Base-by-base conservation (phyloP, 2,888 invertebrate species). In the Calliopum simillimum region DNA sequence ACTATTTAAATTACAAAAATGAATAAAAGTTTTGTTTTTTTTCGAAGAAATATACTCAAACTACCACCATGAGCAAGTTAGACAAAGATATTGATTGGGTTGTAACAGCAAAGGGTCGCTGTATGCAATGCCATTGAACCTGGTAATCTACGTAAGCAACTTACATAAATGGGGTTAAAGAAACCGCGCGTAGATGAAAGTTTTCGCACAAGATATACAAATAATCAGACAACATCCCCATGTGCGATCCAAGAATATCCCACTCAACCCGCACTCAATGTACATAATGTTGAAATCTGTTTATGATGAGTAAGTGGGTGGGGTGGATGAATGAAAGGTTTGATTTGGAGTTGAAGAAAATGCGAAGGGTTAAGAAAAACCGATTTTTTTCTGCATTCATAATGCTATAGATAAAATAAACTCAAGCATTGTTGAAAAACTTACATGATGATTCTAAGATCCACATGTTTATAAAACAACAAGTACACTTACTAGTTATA, bases 1-100 rank as follows among this genome's bases (percentile, higher is more conserved):
- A 49, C 63, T 63, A 49, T 21, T 63, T 63, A 63, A 63, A 63
- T 33, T 63, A 63, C 19, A 41, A 63, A 63, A 63, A 49, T 19
- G 12, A 25, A 47, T 23, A 44, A 43, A 46, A 23, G 21, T 13
- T 6, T 8, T 4, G 21, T 13, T 6, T 8, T 4, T 33, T 8
- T 33, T 33, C 1, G 4, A 14, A 13, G n/a, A 21, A 46, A 16
- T 13, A 14, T 13, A 14, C 61, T 4, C 49, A n/a, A 3, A 49
- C 16, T 12, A 16, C n/a, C 49, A 16, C 13, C 49, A 49, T 4
- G n/a, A 5, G 11, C 1, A 49, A 11, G 11, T 1, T 1, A 49
- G 49, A 16, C 6, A 12, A n/a, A 49, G 33, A 56, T 23, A 56
- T 19, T 12, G 11, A 12, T 25, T n/a, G 25, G 14, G 14, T 25